These are phyloP conservation scores for Lasiurus borealis DNA, from an alignment of 2,113 vertebrate genomes.

Conservation along the genomic window DNA sequence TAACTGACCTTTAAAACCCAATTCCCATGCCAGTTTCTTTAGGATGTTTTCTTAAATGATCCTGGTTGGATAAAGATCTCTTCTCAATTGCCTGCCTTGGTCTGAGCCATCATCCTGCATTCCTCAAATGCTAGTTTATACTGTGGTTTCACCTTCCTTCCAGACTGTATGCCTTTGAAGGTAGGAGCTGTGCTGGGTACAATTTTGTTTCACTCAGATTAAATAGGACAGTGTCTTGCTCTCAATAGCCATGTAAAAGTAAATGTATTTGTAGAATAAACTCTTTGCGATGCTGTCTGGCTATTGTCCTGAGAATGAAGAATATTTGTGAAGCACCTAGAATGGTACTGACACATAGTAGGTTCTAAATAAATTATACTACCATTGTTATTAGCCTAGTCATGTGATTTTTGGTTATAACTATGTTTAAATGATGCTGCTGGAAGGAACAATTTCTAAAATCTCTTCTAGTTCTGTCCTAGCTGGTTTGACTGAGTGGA, in stretches of 20 bases:
- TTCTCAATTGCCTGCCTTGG: not conserved
- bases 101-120: not conserved
- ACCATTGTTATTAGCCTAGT: not conserved
- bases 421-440: not conserved
- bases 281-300: not conserved
- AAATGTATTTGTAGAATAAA: constrained; percentile 3
- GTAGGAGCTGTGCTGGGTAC: not conserved
- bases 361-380: not conserved
- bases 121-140: not conserved
- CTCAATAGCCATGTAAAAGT: not conserved
- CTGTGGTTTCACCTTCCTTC: not conserved
- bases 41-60: not conserved
- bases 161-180: not conserved
- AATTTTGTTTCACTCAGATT: not conserved
- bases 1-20: not conserved
- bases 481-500: too few species aligned
- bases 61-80: not conserved
- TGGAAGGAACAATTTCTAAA: not conserved
- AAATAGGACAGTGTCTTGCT: not conserved
- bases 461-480: not conserved
- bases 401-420: not conserved
- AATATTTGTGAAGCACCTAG: not conserved
- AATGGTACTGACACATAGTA: not conserved
- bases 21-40: not conserved
- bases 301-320: not conserved